Evolutionary conservation across 2,888 invertebrate species (phyloP), one percentile per base, ranked within the genome.

Genomic region (Ceriagrion tenellum): DNA sequence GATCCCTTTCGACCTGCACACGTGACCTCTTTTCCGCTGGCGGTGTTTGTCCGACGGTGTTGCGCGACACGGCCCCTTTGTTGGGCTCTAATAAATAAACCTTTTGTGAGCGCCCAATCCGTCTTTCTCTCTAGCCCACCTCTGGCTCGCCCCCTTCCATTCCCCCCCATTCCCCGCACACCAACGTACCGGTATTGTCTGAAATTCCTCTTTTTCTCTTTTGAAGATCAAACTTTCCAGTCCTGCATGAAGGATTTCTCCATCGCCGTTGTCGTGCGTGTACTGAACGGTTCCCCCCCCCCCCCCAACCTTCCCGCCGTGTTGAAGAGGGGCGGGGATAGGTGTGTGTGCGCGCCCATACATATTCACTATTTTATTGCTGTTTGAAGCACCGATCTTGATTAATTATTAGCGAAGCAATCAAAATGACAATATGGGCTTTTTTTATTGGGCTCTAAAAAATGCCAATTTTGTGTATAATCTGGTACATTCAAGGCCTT

Each of bases 31-130:
- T 81, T 69, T 81, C 81, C 81, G 59, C 16, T 20, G 26, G 30
- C 81, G 30, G 81, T 81, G 81, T 81, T 81, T 81, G 81, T 81
- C 81, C 81, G 35, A 81, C 81, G 81, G 81, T 81, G 81, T 81
- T 81, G 18, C 81, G 81, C 81, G 81, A 81, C 81, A 81, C 30
- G 81, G 35, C 16, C 81, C 35, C 35, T 81, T 81, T 81, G 81
- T 81, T 81, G 81, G 4, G 30, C 35, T 35, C 30, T 35, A 81
- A 81, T 81, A 81, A 81, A 81, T 81, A 81, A 69, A 81, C 81
- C 35, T 81, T 59, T 81, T 30, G 81, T 81, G 81, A 35, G 30
- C 18, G 35, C 81, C 81, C 35, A 35, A 35, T 81, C 13, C 81
- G 81, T 81, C 81, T 81, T 30, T 35, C 35, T 23, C 63, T 23